phyloP scores from a whole-genome alignment of 1,140 invertebrate species.

The Drosophila nikananu region DNA sequence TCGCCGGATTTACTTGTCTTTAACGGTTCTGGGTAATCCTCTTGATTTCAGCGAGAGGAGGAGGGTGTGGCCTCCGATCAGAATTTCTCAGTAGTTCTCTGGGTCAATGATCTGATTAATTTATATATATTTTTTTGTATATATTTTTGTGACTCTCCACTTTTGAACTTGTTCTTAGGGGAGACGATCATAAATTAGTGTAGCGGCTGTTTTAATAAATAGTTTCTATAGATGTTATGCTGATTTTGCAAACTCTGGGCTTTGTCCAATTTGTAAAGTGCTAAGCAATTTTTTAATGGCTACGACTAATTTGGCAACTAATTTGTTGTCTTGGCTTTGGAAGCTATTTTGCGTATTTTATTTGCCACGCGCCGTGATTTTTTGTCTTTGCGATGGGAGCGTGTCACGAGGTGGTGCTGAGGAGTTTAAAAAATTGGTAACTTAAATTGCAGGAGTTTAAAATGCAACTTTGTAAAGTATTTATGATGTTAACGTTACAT shows the following conservation, averaged over 20 bases:
- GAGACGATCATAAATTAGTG: slow-evolving; percentile 50
- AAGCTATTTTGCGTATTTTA: slow-evolving; percentile 33
- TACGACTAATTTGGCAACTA: slow-evolving; percentile 50
- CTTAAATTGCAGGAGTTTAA: background rate
- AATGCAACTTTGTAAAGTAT: background rate
- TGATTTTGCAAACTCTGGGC: slow-evolving; percentile 16
- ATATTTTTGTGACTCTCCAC: background rate
- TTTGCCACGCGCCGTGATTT: slow-evolving; percentile 62
- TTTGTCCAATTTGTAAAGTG: slow-evolving; percentile 59
- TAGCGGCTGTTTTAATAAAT: slow-evolving; percentile 22
- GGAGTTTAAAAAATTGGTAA: background rate
- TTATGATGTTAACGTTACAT: too few species aligned
- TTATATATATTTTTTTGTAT: background rate
- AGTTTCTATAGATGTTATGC: slow-evolving; percentile 20
- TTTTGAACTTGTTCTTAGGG: slow-evolving; percentile 47
- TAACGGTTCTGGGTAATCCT: slow-evolving; percentile 32
- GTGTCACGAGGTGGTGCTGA: slow-evolving; percentile 21
- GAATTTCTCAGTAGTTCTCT: slow-evolving; percentile 63
- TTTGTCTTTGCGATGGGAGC: slow-evolving; percentile 15
- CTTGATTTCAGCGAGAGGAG: background rate
- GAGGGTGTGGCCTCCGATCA: slow-evolving; percentile 27
- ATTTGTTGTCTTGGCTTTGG: slow-evolving; percentile 61
- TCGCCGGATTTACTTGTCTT: slow-evolving; percentile 11
- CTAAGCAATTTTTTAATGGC: slow-evolving; percentile 58
- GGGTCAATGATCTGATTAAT: slow-evolving; percentile 71